Base-by-base conservation (phyloP, 64 coral and sea anemone genomes). In the Pachyseris speciosa region DNA sequence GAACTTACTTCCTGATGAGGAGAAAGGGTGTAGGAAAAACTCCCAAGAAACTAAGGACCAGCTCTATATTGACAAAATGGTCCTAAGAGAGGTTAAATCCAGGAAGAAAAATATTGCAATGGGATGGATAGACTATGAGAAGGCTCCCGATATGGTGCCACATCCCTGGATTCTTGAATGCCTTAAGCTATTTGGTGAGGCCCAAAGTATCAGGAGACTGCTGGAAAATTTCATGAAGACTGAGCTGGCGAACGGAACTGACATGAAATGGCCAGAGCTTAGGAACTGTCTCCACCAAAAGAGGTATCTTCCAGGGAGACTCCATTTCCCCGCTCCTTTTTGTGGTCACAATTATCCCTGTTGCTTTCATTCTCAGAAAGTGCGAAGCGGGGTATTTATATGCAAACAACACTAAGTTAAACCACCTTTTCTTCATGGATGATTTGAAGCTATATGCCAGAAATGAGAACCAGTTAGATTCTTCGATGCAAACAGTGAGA, bases 111-210 rank as follows among this genome's bases (percentile, higher is more conserved):
- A 72, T 47, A 43, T 92, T 15, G 83, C 50, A 76, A 92, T 92
- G 90, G 80, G 69, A 16, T 86, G 90, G 81, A 86, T 92, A 39
- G 90, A 92, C 37, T 85, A 84, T 32, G 37, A 49, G 67, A 92
- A 92, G 37, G 80, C 67, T 45, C 72, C 22, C 43, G 90, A 75
- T 30, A 81, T 90, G 55, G 88, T 90, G 57, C 73, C 75, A 49
- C 74, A 90, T 83, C 83, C 88, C 28, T 90, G 45, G n/a, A n/a
- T n/a, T n/a, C n/a, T n/a, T n/a, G n/a, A n/a, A n/a, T n/a, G n/a
- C n/a, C n/a, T n/a, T n/a, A 42, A 92, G 79, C 72, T 85, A 69
- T 51, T 74, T 22, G 17, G 47, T 28, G 90, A 74, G 41, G 80
- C 90, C 38, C 50, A 63, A 25, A 84, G 75, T 74, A 39, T 92